A percentile compares a stretch with the other conserved stretches of the same genome.
Evolutionary conservation across 2,888 invertebrate species (phyloP).

Genomic region (Rotaria socialis): DNA sequence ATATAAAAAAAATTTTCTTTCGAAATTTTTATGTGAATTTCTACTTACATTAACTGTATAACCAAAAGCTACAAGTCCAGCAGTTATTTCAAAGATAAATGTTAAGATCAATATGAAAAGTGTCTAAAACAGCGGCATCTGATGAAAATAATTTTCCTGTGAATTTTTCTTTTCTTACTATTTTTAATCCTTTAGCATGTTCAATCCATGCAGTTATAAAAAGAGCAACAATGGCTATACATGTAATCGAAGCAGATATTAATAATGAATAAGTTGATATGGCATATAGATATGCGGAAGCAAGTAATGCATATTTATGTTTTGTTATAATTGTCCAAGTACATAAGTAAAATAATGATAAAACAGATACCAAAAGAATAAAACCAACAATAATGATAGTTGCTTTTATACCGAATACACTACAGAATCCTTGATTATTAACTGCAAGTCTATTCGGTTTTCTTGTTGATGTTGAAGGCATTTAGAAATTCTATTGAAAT

Average conservation of each 20-base stretch:
- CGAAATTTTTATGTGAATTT: neutral
- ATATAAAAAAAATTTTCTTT: too few species aligned
- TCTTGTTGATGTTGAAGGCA: neutral
- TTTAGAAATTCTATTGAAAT: neutral
- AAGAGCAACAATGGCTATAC: neutral
- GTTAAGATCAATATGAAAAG: neutral
- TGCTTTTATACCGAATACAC: neutral
- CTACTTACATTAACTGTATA: neutral
- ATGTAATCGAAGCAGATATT: neutral
- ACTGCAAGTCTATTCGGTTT: neutral
- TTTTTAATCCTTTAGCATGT: slow-evolving; percentile 17
- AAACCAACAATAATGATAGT: neutral
- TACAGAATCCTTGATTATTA: neutral
- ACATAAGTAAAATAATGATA: neutral
- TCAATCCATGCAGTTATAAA: slow-evolving; percentile 16
- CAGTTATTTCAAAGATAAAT: neutral
- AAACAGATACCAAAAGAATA: neutral
- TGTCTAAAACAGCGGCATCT: neutral
- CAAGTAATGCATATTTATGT: slow-evolving; percentile 12
- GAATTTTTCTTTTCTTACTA: neutral
- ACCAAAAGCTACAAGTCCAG: neutral
- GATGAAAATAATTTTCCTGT: neutral
- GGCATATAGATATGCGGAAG: neutral
- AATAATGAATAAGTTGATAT: neutral
- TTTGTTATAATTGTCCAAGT: slow-evolving; percentile 5